Evolutionary conservation across 2,113 vertebrate species (phyloP).

Genomic region (Gymnocephalus cernua): DNA sequence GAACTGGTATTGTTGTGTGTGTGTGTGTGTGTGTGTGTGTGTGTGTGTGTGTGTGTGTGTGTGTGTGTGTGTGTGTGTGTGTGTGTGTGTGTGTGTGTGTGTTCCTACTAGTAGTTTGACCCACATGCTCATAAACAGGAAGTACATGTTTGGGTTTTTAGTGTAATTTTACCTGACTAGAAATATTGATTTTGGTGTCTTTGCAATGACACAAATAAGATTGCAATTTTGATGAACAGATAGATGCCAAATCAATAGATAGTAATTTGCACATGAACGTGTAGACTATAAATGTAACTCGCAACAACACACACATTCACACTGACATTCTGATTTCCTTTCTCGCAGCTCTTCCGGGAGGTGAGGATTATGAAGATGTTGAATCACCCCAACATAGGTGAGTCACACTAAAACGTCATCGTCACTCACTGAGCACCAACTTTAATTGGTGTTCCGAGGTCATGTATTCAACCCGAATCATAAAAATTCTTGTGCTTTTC

Average conservation of each 20-base stretch:
- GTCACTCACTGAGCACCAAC: background rate
- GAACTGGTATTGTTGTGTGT: slow-evolving; percentile 4
- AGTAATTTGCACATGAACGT: background rate
- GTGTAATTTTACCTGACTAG: background rate
- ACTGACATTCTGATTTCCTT: slow-evolving; percentile 22
- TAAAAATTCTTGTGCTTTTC: slow-evolving; percentile 24
- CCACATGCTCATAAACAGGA: slow-evolving; percentile 39
- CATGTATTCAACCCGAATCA: background rate
- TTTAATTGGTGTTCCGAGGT: slow-evolving; percentile 12
- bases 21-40: too few relatives aligned
- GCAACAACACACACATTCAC: background rate
- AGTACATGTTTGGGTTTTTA: slow-evolving; percentile 19
- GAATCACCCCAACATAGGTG: slow-evolving; percentile 97
- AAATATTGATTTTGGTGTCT: slow-evolving; percentile 5
- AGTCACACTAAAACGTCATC: slow-evolving; percentile 64
- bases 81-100: too few relatives aligned
- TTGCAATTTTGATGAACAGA: background rate
- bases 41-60: too few relatives aligned
- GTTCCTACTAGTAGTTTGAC: background rate
- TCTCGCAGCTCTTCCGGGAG: slow-evolving; percentile 91
- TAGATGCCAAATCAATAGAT: background rate
- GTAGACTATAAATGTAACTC: slow-evolving; percentile 14
- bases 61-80: too few relatives aligned
- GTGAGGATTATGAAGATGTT: slow-evolving; percentile 97
- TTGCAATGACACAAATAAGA: background rate